phyloP scores from a whole-genome alignment of 2,888 invertebrate species.

The Andricus quercusramuli region DNA sequence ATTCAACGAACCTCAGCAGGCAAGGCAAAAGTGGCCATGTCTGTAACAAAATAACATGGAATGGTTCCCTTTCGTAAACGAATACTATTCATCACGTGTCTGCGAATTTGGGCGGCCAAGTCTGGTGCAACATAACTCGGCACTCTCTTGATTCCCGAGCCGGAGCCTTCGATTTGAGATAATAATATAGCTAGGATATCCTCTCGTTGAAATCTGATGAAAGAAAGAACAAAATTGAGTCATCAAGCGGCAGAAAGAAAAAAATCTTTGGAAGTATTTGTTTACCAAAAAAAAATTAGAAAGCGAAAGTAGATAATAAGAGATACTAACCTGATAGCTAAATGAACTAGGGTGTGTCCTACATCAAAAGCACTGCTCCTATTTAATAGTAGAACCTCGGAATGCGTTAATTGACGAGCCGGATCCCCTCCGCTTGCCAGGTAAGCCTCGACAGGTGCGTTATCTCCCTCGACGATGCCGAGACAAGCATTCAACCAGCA shows the following conservation, averaged over 20 bases:
- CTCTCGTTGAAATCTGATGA: slow-evolving; percentile 91
- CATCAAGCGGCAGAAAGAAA: not conserved
- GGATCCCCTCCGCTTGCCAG: slow-evolving; percentile 93
- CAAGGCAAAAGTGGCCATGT: slow-evolving; percentile 94
- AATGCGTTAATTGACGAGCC: slow-evolving; percentile 89
- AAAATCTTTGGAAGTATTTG: too few species aligned
- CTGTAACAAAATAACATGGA: slow-evolving; percentile 92
- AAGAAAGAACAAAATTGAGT: not conserved
- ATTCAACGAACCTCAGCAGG: slow-evolving; percentile 85
- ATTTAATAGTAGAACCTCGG: slow-evolving; percentile 91
- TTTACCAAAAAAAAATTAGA: too few species aligned
- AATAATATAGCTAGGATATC: slow-evolving; percentile 93
- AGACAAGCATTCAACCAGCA: slow-evolving; percentile 97
- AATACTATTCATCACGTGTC: slow-evolving; percentile 91
- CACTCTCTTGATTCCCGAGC: slow-evolving; percentile 93
- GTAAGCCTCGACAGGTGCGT: slow-evolving; percentile 92
- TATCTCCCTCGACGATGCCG: slow-evolving; percentile 92
- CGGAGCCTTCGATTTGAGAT: slow-evolving; percentile 92
- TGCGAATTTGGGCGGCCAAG: slow-evolving; percentile 92
- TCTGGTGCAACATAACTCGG: slow-evolving; percentile 97
- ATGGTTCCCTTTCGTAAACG: slow-evolving; percentile 91
- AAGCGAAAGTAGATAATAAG: not conserved
- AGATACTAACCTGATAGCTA: slow-evolving; percentile 87
- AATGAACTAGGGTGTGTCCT: slow-evolving; percentile 96
- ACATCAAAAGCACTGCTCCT: slow-evolving; percentile 95